A percentile compares a stretch with the other conserved stretches of the same genome.
These are phyloP conservation scores for Formicarius rufipectus DNA, from an alignment of 2,113 vertebrate species.

Conservation along the genomic window DNA sequence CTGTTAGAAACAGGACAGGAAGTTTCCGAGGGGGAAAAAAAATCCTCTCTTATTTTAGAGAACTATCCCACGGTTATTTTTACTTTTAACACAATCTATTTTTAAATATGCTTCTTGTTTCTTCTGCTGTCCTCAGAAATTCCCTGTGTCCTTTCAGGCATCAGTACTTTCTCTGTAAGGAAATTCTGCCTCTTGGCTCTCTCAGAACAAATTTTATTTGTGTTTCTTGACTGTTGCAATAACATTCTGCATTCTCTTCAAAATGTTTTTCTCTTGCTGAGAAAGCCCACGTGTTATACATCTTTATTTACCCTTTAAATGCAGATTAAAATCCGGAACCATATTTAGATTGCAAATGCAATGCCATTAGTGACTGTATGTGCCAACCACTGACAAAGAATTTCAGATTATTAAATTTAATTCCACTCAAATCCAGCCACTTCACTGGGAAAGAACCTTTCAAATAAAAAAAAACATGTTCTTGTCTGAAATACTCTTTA, in stretches of 20 bases:
- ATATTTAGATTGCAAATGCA: background rate
- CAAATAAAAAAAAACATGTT: background rate
- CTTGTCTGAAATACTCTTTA: background rate
- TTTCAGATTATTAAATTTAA: background rate
- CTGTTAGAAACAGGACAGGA: slow-evolving; percentile 10
- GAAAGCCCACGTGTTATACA: background rate
- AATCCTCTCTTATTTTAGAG: background rate
- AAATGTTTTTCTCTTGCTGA: background rate
- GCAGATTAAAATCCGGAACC: background rate
- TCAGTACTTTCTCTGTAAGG: background rate
- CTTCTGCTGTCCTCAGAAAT: slow-evolving; percentile 38
- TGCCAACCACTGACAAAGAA: background rate
- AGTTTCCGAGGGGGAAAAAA: background rate
- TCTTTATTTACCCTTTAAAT: background rate
- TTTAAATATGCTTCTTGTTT: slow-evolving; percentile 26
- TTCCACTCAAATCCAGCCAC: background rate
- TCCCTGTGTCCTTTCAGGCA: background rate
- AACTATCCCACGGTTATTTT: slow-evolving; percentile 57
- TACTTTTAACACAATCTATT: slow-evolving; percentile 35
- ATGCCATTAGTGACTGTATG: background rate
- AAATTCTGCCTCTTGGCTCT: background rate
- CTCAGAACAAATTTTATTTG: background rate
- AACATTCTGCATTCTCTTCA: background rate
- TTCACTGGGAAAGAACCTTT: background rate
- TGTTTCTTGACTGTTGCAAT: background rate